Base-by-base conservation (phyloP, 2,797 vertebrate genomes). In the Cichlasoma orientale region DNA sequence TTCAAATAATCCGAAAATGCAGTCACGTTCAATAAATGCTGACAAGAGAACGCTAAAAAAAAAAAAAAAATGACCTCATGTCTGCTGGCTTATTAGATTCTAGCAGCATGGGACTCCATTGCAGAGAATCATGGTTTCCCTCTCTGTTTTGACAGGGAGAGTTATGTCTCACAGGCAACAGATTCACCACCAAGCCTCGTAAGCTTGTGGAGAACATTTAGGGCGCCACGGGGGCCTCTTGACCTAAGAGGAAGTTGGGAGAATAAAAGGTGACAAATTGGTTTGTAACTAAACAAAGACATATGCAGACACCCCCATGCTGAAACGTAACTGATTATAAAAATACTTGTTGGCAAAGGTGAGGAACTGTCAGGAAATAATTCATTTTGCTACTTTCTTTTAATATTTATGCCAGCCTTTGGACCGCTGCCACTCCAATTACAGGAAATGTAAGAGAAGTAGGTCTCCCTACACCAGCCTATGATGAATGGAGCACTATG, bases 401-500 rank as follows among this genome's bases (percentile, higher is more conserved):
- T 96, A 87, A 91, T 94, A 96, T 97, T 96, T 95, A 94, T 96
- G 95, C 95, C 95, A 96, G 96, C 95, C 92, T 91, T 78, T 97
- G 96, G 96, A 96, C 89, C 92, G 82, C 90, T 96, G 96, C 96
- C 97, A 96, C 94, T 96, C 93, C 94, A 93, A 89, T 95, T 95
- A 97, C 96, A 97, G 97, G 97, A 98, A 98, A 93, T 92, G 88
- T 92, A 92, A 92, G 93, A 91, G 90, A 95, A 96, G 94, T 89
- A 91, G 96, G 95, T 96, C 96, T 96, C 94, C 90, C 91, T 92
- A 91, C 93, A 90, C 93, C 96, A 92, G 90, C 33, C 82, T 90
- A 94, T 96, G 96, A 98, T 99, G 97, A 99, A 99, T 98, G 96
- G 96, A 96, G 96, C 94, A 93, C 97, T 99, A 97, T 99, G 96